Conservation (phyloP, 92 coral and sea anemone genomes). For the Paramuricea clavata region DNA sequence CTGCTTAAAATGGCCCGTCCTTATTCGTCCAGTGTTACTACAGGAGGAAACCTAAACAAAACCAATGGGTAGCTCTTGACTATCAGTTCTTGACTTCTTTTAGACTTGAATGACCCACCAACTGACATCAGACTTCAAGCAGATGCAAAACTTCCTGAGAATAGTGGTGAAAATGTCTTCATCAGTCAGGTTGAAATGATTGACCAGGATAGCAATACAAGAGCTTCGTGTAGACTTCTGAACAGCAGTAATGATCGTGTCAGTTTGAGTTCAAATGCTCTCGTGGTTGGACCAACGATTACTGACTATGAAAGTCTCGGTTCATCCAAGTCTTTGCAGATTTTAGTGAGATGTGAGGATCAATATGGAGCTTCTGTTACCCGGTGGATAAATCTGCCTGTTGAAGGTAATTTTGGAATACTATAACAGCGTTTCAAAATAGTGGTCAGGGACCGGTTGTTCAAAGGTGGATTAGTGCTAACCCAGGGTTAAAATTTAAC, state of each 20-base stretch:
- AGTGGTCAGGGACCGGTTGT: too few relatives aligned
- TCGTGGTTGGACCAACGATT: constrained; percentile 76
- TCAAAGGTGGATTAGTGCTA: too few relatives aligned
- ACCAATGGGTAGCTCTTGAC: too few relatives aligned
- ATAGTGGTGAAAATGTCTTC: constrained; percentile 68
- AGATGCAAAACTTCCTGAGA: constrained; percentile 69
- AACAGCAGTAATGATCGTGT: constrained; percentile 79
- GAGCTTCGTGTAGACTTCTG: constrained; percentile 70
- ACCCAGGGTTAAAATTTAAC: too few relatives aligned
- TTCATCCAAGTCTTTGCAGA: constrained; percentile 58
- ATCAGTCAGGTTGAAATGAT: constrained; percentile 73
- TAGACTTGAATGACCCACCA: constrained; percentile 96
- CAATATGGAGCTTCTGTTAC: constrained; percentile 66
- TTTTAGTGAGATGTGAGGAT: constrained; percentile 81
- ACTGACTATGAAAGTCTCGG: constrained; percentile 82
- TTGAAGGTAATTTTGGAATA: constrained; percentile 77
- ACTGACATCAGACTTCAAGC: constrained; percentile 49
- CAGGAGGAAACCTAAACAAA: too few relatives aligned
- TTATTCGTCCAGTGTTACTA: background rate
- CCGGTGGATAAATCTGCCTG: constrained; percentile 66
- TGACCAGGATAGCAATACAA: constrained; percentile 81
- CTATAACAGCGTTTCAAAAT: too few relatives aligned
- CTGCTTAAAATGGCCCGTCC: background rate
- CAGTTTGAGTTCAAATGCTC: constrained; percentile 67
- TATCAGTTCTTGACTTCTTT: background rate